Percentiles rank a stretch among this genome's conserved stretches.
phyloP scores from a whole-genome alignment of 2,113 vertebrate genomes.

The Cynopterus brachyotis region DNA sequence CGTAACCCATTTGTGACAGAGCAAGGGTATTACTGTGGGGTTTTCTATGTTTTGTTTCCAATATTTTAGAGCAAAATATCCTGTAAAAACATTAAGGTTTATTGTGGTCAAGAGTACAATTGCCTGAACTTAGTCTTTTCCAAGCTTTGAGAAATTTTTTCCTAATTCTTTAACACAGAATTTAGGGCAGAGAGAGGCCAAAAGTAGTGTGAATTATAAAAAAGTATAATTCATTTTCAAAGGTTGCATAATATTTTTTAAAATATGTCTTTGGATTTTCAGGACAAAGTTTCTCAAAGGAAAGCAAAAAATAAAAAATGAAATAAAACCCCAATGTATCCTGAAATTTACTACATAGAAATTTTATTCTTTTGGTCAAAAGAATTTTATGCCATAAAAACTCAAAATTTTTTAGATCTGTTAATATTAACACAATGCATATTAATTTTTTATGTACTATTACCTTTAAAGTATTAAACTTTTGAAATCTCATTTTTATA shows the following conservation, averaged over 20 bases:
- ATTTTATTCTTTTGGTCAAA: too few species aligned
- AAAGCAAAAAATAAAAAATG: neutral
- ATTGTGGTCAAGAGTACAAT: neutral
- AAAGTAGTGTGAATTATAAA: conserved; percentile 22
- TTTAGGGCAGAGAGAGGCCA: neutral
- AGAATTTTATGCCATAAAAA: neutral
- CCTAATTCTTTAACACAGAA: neutral
- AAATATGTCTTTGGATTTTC: neutral
- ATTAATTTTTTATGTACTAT: neutral
- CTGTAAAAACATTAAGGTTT: neutral
- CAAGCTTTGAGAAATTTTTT: neutral
- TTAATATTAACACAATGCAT: conserved; percentile 3
- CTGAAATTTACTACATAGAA: neutral
- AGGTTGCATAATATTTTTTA: neutral
- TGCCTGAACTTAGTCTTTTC: neutral
- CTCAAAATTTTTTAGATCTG: neutral
- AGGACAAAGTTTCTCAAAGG: neutral
- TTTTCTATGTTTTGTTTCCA: neutral
- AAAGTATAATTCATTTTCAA: neutral
- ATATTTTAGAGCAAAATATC: neutral
- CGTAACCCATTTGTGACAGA: neutral
- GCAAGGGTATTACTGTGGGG: neutral
- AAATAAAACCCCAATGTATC: neutral
- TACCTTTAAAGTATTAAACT: neutral
- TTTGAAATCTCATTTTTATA: neutral